Base-by-base conservation (phyloP, 2,888 invertebrate genomes). In the Scaeva pyrastri region DNA sequence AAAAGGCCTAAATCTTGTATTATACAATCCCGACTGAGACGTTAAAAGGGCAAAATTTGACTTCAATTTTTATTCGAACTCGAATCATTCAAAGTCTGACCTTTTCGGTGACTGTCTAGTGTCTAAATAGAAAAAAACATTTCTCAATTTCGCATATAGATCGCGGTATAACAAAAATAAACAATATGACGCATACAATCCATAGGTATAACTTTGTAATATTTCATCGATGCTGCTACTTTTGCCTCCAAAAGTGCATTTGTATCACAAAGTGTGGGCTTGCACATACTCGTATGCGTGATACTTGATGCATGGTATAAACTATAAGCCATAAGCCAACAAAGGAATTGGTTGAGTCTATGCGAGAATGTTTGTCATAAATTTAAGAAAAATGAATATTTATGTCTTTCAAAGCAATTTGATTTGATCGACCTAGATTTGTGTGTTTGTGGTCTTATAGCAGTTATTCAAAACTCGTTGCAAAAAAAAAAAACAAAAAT, bases 391-490 rank as follows among this genome's bases (percentile, higher is more conserved):
- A 71, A 77, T 82, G 77, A 77, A 82, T 82, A 82, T 86, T 82
- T 86, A 86, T 82, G 68, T 71, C 70, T 77, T 21, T 77, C 45
- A 55, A 14, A 52, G 74, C 62, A 76, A 70, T 82, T 81, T 82
- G 82, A 66, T 81, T 82, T 31, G 71, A 66, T 74, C 71, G 86
- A 82, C 86, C 86, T 73, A 86, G 82, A 80, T 82, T 72, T 56
- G 8, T 52, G 39, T 48, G 36, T 52, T 14, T 23, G 52, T 14
- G 23, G 52, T n/a, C 68, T 68, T n/a, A 39, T 52, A 52, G 68
- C 39, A 36, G 50, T n/a, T 52, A 52, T 68, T 52, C 39, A 52
- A 68, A 68, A 68, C 50, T 52, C 21, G 50, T 36, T 52, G 39
- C 52, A 8, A 16, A 56, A 31, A 16, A 6, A 36, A 36, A 68